Conservation (phyloP, 2,797 vertebrate genomes). For the Galago senegalensis region DNA sequence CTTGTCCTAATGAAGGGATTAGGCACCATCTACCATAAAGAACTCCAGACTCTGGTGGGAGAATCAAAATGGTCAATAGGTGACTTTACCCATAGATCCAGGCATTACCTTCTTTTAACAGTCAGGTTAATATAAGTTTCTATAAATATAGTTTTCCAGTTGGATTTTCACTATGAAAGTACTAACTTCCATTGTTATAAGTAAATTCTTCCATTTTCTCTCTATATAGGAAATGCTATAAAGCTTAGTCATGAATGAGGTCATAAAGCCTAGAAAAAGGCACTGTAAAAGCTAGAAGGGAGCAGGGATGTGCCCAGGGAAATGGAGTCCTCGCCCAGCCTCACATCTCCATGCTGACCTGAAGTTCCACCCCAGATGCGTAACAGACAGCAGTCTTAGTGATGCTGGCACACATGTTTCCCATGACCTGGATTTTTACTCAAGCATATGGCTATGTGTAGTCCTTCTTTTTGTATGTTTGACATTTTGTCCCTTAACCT, state of each 20-base stretch:
- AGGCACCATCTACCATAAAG: neutral
- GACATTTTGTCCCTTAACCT: neutral
- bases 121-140: neutral
- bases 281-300: neutral
- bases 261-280: conserved; percentile 52
- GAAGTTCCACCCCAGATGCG: neutral
- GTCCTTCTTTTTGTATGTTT: neutral
- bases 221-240: conserved; percentile 17
- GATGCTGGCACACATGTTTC: neutral
- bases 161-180: conserved; percentile 61
- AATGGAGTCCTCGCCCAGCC: neutral
- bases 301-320: neutral
- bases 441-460: neutral
- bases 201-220: conserved; percentile 57
- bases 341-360: neutral
- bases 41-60: neutral
- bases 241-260: conserved; percentile 57
- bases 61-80: neutral
- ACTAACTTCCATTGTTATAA: conserved; percentile 53
- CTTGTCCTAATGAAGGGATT: neutral
- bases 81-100: neutral
- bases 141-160: conserved; percentile 58
- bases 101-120: neutral
- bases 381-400: neutral
- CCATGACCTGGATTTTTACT: neutral